phyloP scores from a whole-genome alignment of 2,113 vertebrate genomes.

The Gopherus evgoodei region DNA sequence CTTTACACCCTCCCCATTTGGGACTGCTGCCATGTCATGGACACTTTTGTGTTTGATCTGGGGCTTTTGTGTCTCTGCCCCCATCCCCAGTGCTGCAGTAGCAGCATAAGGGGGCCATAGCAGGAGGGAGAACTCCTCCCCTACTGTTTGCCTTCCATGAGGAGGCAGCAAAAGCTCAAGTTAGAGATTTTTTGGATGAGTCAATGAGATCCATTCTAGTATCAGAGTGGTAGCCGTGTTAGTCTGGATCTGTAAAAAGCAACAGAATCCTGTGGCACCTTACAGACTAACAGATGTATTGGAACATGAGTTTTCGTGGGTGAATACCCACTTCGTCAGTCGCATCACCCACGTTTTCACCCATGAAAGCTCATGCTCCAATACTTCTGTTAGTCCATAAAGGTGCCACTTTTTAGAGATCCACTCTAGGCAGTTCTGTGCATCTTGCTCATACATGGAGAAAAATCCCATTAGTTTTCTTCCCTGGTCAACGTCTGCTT shows the following conservation, averaged over 20 bases:
- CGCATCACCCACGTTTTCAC: too few species aligned
- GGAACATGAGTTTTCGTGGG: too few species aligned
- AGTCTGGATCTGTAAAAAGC: too few species aligned
- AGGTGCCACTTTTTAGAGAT: neutral
- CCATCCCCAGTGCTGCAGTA: neutral
- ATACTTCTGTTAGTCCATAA: too few species aligned
- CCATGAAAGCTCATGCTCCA: too few species aligned
- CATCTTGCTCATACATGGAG: neutral
- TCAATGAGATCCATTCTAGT: neutral
- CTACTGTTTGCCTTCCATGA: neutral
- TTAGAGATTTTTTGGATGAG: neutral
- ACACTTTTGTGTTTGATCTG: too few species aligned
- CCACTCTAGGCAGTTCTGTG: neutral
- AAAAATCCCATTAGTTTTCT: neutral
- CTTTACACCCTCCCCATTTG: neutral
- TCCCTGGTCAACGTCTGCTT: neutral
- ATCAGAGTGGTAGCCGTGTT: too few species aligned
- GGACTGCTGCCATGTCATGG: neutral
- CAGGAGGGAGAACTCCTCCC: neutral
- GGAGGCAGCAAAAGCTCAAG: neutral
- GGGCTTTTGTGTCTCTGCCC: too few species aligned
- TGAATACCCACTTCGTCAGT: too few species aligned
- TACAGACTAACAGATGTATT: too few species aligned
- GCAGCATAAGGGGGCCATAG: neutral
- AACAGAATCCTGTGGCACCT: too few species aligned